Percentiles rank a stretch among this genome's conserved stretches.
These are phyloP conservation scores for Oceanodroma leucorhoa DNA, from an alignment of 2,797 vertebrate genomes.

Conservation along the genomic window DNA sequence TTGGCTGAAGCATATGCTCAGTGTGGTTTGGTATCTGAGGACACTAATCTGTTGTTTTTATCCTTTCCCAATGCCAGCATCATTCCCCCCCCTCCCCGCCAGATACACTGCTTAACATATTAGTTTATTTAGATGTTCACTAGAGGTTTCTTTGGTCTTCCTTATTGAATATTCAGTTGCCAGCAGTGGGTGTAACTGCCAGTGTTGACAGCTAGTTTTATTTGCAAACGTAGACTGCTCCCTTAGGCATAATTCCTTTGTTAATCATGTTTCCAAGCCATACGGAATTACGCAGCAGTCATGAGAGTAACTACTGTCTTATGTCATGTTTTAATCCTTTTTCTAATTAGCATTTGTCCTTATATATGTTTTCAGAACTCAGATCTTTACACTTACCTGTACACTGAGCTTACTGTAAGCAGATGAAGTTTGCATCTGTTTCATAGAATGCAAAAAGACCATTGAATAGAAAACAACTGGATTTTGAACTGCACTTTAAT, in stretches of 20 bases:
- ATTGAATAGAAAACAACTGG: neutral
- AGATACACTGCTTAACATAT: neutral
- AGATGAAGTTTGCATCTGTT: neutral
- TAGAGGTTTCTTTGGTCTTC: neutral
- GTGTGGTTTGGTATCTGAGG: neutral
- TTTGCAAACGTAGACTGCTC: neutral
- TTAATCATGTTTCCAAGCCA: neutral
- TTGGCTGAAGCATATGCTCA: neutral
- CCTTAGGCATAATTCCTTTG: constrained; percentile 11
- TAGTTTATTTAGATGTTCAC: neutral
- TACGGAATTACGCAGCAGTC: neutral
- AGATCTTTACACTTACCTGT: neutral
- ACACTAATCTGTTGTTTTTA: neutral
- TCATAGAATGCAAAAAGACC: neutral
- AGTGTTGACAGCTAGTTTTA: neutral
- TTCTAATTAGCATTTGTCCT: neutral
- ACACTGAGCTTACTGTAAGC: neutral
- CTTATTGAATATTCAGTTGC: neutral
- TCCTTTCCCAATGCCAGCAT: neutral
- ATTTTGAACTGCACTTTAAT: constrained; percentile 22
- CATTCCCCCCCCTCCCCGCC: neutral
- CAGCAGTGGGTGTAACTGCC: constrained; percentile 19
- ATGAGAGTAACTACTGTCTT: neutral
- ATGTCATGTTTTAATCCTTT: neutral
- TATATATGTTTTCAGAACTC: neutral